Base-by-base conservation (phyloP, 2,888 invertebrate species). In the Icerya purchasi region DNA sequence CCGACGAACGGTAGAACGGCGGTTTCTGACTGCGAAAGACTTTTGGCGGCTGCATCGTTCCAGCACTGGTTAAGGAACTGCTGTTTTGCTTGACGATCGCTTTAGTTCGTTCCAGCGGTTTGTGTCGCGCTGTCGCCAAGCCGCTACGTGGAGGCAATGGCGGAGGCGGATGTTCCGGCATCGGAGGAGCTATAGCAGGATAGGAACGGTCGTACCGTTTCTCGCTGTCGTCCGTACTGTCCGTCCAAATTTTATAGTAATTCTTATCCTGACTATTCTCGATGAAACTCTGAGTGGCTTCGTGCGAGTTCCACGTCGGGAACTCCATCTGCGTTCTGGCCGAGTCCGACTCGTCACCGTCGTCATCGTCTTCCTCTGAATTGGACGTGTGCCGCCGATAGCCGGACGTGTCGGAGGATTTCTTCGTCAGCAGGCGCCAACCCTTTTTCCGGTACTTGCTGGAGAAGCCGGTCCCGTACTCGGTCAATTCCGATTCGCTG, bases 101-200 rank as follows among this genome's bases (percentile, higher is more conserved):
- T 66, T 74, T 74, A 1, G 79, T 81, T 63, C 86, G 75, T 68
- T 88, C 87, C 63, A 89, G 72, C 14, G 88, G 87, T 65, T 82
- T 79, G 70, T 88, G 88, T 21, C 60, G 59, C 24, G 57, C 57
- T 36, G 79, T 72, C 22, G 65, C 64, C 22, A 59, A 63, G 25
- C 64, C 64, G 56, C 77, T 76, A 67, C 83, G 76, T 36, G 85
- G 85, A 53, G 86, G 86, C 65, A 85, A 71, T 81, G 82, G 64
- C n/a, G n/a, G n/a, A 53, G 63, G 61, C 1, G 67, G 66, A 10
- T 64, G 64, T 49, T 66, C 64, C 51, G 67, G 60, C n/a, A n/a
- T n/a, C n/a, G n/a, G n/a, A n/a, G n/a, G n/a, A n/a, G n/a, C n/a
- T n/a, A n/a, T n/a, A 64, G 68, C 59, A 22, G 66, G 66, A 62